Evolutionary conservation across 2,113 vertebrate genomes (phyloP), one percentile per base, ranked within the genome.

Genomic region (Cyphomyrus plagiostoma): DNA sequence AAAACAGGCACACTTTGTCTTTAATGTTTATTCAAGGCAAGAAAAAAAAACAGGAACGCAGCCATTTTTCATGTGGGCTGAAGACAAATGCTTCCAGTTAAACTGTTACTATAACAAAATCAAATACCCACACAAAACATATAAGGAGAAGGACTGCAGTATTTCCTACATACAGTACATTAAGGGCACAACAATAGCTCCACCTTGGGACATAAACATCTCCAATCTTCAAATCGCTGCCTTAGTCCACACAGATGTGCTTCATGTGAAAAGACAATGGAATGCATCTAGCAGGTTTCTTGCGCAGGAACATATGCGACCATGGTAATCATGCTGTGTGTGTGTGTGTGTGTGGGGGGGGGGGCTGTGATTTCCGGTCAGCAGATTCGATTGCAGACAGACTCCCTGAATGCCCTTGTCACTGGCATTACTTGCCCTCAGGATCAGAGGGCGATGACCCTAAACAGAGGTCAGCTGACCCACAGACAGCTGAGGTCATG

Each of bases 341-440:
- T 62, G 56, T n/a, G 56, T 58, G 58, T 49, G 48, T 48, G 46
- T 48, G 8, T 10, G 56, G 1, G 56, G 0, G n/a, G 88, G 66
- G 89, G 89, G 26, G 74, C 74, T 80, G 87, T 89, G 83, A 85
- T 85, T 89, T 70, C 15, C 48, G 74, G 88, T 86, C 88, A 90
- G 88, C 74, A 52, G 86, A 77, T 88, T 87, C 48, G 91, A 92
- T 92, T 92, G 92, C 66, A 52, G 87, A 88, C 70, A 62, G 91
- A 91, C 90, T 88, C 90, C 90, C 90, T 39, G 70, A 70, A 74
- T 45, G 19, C 52, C 84, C 88, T 91, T 92, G 89, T 91, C 89
- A 85, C 83, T 21, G 23, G 83, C 85, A 87, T 82, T 88, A 62
- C 86, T 42, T 88, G 90, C 48, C 80, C 90, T 77, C 70, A 62